phyloP scores from a whole-genome alignment of 2,888 invertebrate genomes.

The Hartigia nigra region DNA sequence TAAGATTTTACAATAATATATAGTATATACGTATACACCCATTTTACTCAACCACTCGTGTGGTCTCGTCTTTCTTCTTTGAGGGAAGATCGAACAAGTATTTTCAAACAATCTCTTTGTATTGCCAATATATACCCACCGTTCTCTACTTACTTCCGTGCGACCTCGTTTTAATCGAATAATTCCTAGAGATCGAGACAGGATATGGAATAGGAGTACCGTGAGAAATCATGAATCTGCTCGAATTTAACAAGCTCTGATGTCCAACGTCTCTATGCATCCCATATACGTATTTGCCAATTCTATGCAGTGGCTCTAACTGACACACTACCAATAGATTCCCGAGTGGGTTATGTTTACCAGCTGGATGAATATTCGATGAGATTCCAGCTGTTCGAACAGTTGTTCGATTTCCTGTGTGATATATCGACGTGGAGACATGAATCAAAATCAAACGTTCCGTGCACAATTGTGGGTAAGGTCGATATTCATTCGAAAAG shows the following conservation, averaged over 20 bases:
- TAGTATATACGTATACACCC: no score
- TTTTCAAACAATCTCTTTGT: background rate
- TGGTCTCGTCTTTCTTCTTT: background rate
- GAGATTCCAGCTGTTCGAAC: background rate
- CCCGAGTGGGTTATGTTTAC: background rate
- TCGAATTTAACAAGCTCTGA: background rate
- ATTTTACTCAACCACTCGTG: background rate
- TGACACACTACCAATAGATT: background rate
- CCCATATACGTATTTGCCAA: background rate
- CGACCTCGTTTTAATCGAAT: background rate
- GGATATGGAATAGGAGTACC: background rate
- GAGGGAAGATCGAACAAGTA: background rate
- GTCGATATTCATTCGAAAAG: background rate
- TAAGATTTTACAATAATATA: no score
- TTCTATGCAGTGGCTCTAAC: background rate
- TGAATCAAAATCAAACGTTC: background rate
- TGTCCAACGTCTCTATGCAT: background rate
- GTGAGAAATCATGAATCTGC: background rate
- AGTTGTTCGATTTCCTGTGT: background rate
- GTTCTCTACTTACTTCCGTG: background rate
- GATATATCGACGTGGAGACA: background rate
- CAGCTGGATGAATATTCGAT: background rate
- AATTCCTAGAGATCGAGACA: background rate
- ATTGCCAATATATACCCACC: background rate
- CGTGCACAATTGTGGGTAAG: background rate